These are phyloP conservation scores for Philotrypesis tridentata DNA, from an alignment of 1,140 invertebrate genomes.

Conservation along the genomic window DNA sequence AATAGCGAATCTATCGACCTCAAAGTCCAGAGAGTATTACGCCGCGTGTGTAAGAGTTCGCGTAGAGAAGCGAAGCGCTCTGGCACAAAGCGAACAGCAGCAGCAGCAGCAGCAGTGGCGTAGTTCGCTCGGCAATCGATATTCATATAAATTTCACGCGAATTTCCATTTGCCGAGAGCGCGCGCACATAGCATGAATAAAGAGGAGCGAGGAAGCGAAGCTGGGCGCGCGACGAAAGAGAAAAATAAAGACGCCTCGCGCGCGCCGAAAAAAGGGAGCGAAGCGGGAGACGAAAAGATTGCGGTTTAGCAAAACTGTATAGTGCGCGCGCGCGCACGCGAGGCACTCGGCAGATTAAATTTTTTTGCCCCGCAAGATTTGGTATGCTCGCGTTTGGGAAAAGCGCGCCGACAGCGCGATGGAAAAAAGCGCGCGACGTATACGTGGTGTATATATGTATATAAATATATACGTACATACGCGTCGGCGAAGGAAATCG, in stretches of 20 bases:
- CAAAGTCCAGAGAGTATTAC: too few relatives aligned
- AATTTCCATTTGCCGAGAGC: neutral
- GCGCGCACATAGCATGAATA: conserved; percentile 1
- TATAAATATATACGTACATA: neutral
- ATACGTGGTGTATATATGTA: neutral
- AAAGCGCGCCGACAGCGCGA: neutral
- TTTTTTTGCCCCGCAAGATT: conserved; percentile 44
- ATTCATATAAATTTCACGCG: neutral
- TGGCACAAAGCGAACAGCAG: too few relatives aligned
- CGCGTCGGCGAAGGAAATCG: neutral
- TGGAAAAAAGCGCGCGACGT: neutral
- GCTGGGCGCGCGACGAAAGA: neutral
- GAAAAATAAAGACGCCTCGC: neutral
- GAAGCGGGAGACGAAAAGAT: conserved; percentile 25
- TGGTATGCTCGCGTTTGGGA: neutral
- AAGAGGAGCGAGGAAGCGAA: neutral
- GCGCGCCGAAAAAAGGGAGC: conserved; percentile 1
- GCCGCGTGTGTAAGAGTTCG: too few relatives aligned
- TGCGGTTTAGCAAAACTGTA: conserved; percentile 37
- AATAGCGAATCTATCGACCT: too few relatives aligned
- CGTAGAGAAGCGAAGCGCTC: too few relatives aligned
- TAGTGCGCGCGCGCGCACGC: neutral
- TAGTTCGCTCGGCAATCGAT: neutral
- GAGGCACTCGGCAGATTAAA: conserved; percentile 50
- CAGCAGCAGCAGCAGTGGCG: neutral